A percentile compares a stretch with the other conserved stretches of the same genome.
These are phyloP conservation scores for Drosophila algonquin DNA, from an alignment of 2,888 invertebrate genomes.

Conservation along the genomic window DNA sequence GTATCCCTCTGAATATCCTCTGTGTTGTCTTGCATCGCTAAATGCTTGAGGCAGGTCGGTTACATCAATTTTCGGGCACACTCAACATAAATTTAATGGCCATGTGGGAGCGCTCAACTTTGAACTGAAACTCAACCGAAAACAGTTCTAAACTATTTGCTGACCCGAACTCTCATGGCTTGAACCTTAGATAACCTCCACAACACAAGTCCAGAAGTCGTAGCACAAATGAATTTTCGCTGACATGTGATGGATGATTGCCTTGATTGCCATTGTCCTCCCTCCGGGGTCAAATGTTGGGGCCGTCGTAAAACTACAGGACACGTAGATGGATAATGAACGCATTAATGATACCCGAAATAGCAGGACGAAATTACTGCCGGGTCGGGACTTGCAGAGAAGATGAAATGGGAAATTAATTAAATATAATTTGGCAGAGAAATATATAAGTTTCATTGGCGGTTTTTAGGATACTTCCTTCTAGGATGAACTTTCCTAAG, in stretches of 20 bases:
- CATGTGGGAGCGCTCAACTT: slow-evolving; percentile 56
- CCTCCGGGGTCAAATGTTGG: slow-evolving; percentile 22
- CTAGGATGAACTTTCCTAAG: neutral
- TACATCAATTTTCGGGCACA: slow-evolving; percentile 27
- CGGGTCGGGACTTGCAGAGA: slow-evolving; percentile 21
- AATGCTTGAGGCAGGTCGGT: slow-evolving; percentile 58
- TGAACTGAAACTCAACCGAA: slow-evolving; percentile 62
- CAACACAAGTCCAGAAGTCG: slow-evolving; percentile 20
- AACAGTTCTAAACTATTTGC: slow-evolving; percentile 28
- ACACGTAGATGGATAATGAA: slow-evolving; percentile 5
- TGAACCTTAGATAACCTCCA: slow-evolving; percentile 43
- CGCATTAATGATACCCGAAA: slow-evolving; percentile 12
- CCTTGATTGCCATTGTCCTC: slow-evolving; percentile 27
- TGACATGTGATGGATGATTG: slow-evolving; percentile 52
- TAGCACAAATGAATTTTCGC: slow-evolving; percentile 39
- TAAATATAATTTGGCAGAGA: neutral
- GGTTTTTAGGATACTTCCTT: neutral
- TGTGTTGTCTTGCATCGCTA: slow-evolving; percentile 9
- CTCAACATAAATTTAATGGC: slow-evolving; percentile 34
- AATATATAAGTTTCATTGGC: neutral
- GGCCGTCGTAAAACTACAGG: slow-evolving; percentile 30
- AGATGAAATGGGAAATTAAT: slow-evolving; percentile 5
- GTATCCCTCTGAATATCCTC: neutral
- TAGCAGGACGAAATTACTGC: slow-evolving; percentile 5
- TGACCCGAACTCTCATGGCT: slow-evolving; percentile 47